phyloP scores from a whole-genome alignment of 1,140 invertebrate species.

The Diprion similis region DNA sequence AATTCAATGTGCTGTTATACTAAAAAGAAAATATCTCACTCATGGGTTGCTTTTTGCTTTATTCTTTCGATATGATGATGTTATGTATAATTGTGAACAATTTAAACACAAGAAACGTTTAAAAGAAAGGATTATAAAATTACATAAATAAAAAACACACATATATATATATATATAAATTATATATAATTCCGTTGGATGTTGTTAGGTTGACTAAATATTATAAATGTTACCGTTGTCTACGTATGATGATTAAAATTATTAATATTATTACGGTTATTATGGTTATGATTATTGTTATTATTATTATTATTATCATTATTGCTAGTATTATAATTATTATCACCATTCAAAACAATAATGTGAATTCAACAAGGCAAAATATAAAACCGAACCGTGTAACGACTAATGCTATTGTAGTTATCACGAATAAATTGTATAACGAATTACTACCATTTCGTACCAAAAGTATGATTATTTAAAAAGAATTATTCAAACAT shows the following conservation, averaged over 20 bases:
- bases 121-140: background rate
- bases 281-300: too few species aligned
- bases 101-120: background rate
- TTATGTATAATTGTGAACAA: background rate
- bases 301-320: too few species aligned
- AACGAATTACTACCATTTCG: background rate
- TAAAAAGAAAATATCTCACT: background rate
- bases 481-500: too few species aligned
- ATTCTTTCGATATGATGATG: too few species aligned
- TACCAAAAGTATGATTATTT: too few species aligned
- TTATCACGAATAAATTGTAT: conserved; percentile 5
- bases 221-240: conserved; percentile 59
- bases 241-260: conserved; percentile 49
- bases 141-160: background rate
- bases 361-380: too few species aligned
- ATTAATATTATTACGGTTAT: too few species aligned
- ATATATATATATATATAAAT: conserved; percentile 18
- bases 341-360: too few species aligned
- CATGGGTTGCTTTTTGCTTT: background rate
- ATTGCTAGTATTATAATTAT: too few species aligned
- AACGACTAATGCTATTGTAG: background rate
- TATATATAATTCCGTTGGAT: conserved; percentile 53
- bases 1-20: background rate
- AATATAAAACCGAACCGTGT: conserved; percentile 18
- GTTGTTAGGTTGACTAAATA: conserved; percentile 58